These are phyloP conservation scores for Alca torda DNA, from an alignment of 2,797 vertebrate genomes.

Conservation along the genomic window DNA sequence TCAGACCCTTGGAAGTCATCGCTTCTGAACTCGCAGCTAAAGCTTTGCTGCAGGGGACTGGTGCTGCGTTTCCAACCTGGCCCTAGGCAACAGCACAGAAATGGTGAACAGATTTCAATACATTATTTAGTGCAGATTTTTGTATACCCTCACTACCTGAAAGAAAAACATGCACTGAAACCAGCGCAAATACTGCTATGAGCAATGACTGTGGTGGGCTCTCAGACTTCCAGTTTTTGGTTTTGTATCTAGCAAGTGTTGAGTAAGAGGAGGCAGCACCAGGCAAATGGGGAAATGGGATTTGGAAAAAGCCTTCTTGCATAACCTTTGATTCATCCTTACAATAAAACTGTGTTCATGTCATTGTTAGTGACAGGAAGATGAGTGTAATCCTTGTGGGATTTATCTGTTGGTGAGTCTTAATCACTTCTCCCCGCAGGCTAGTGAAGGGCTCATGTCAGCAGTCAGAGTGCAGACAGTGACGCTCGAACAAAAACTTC, in stretches of 20 bases:
- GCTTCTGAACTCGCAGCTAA: not conserved
- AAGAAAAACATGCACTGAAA: not conserved
- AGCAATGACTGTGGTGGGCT: not conserved
- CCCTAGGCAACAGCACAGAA: not conserved
- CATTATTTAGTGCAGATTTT: not conserved
- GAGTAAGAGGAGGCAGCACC: not conserved
- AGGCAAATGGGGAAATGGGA: not conserved
- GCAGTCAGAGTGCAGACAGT: not conserved
- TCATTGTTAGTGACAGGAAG: constrained; percentile 27
- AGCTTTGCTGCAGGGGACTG: not conserved
- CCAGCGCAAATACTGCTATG: not conserved
- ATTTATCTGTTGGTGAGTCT: constrained; percentile 25
- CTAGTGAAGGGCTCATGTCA: constrained; percentile 5
- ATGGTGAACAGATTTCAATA: not conserved
- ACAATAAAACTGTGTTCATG: not conserved
- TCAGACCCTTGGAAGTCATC: not conserved
- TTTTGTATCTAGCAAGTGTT: not conserved
- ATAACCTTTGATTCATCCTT: constrained; percentile 50
- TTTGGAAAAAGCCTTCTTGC: constrained; percentile 15
- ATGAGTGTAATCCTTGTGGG: constrained; percentile 31
- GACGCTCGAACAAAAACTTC: not conserved
- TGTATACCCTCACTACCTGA: not conserved
- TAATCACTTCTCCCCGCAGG: constrained; percentile 21
- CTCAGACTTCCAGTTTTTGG: not conserved
- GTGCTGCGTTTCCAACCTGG: not conserved